Evolutionary conservation across 2,797 vertebrate genomes (phyloP).

Genomic region (Darevskia mixta): DNA sequence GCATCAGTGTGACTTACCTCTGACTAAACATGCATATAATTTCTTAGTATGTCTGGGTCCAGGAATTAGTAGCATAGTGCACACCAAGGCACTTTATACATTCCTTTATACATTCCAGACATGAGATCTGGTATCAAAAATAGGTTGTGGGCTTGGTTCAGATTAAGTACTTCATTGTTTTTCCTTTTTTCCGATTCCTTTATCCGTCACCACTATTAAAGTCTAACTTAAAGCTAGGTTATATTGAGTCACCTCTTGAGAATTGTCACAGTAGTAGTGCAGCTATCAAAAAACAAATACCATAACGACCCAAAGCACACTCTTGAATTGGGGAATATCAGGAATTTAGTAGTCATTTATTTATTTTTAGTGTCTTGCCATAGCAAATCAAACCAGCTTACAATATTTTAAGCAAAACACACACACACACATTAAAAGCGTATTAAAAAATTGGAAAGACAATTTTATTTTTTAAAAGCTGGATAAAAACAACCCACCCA

Average conservation of each 20-base stretch:
- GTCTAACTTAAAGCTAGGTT: background rate
- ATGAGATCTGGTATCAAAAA: background rate
- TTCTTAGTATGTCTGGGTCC: background rate
- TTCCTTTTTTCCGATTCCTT: background rate
- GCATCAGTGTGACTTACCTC: background rate
- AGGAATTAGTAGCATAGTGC: background rate
- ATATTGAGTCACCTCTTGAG: background rate
- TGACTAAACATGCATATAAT: background rate
- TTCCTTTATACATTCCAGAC: background rate
- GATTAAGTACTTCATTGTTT: background rate
- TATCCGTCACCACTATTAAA: background rate
- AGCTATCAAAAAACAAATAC: too few species aligned
- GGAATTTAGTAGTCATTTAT: background rate
- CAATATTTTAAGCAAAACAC: too few species aligned
- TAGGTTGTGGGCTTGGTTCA: background rate
- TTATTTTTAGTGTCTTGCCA: too few species aligned
- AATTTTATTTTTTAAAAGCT: too few species aligned
- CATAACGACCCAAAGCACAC: background rate
- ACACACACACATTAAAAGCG: too few species aligned
- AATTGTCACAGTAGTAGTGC: background rate
- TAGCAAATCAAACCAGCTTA: too few species aligned
- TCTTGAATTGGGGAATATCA: background rate
- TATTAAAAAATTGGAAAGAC: too few species aligned
- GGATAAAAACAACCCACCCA: too few species aligned
- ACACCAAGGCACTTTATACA: background rate